phyloP scores from a whole-genome alignment of 2,888 invertebrate genomes.

The Eudiplozoon nipponicum region DNA sequence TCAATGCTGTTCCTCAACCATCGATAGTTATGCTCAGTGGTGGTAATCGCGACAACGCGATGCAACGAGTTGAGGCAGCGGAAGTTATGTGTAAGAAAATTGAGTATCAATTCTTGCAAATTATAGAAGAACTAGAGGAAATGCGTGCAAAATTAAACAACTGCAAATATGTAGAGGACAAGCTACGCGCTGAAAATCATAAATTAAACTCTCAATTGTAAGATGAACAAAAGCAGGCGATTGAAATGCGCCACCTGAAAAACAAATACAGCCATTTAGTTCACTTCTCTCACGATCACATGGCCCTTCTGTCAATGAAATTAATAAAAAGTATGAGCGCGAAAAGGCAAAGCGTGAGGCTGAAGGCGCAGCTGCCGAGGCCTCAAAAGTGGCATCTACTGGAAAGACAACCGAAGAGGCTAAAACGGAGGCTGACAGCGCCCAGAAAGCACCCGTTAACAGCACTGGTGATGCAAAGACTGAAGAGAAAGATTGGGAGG shows the following conservation, averaged over 20 bases:
- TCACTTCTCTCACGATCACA: not conserved
- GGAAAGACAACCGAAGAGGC: not conserved
- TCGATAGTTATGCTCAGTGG: not conserved
- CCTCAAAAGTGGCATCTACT: not conserved
- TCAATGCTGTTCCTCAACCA: too few relatives aligned
- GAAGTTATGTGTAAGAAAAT: not conserved
- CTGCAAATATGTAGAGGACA: not conserved
- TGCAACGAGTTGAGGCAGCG: not conserved
- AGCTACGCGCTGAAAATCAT: not conserved
- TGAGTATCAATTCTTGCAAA: not conserved
- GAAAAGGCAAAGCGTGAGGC: slow-evolving; percentile 2
- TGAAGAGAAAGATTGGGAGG: too few relatives aligned
- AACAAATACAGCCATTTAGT: not conserved
- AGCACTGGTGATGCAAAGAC: too few relatives aligned
- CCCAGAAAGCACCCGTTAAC: not conserved
- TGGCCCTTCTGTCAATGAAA: not conserved
- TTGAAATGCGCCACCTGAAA: not conserved
- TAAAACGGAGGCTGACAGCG: not conserved
- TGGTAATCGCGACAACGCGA: not conserved
- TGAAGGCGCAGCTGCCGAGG: not conserved
- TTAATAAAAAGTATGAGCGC: not conserved
- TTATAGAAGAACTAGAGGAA: slow-evolving; percentile 2
- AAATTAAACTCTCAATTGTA: not conserved
- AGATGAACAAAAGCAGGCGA: not conserved
- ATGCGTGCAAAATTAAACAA: not conserved